These are phyloP conservation scores for Rousettus madagascariensis DNA, from an alignment of 2,797 vertebrate species.

Conservation along the genomic window DNA sequence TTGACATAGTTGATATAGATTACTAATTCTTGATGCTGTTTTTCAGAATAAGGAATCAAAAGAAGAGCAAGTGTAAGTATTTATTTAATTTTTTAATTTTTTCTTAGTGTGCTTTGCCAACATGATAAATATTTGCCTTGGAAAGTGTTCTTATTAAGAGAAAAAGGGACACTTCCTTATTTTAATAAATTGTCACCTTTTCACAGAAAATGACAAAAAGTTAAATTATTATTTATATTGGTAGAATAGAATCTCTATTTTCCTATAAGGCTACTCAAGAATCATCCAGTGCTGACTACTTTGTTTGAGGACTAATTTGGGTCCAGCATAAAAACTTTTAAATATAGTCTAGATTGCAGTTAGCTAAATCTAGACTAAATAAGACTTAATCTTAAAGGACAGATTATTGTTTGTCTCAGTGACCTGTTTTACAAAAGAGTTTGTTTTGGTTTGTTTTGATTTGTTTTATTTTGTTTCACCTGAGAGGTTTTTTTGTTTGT, in stretches of 20 bases:
- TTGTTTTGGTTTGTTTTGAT: neutral
- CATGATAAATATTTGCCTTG: neutral
- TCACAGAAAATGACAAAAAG: neutral
- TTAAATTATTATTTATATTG: constrained; percentile 23
- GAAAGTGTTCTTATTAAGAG: neutral
- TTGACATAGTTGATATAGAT: neutral
- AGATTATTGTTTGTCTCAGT: neutral
- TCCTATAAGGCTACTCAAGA: neutral
- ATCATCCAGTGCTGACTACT: neutral
- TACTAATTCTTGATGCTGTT: constrained; percentile 55
- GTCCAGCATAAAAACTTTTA: constrained; percentile 1
- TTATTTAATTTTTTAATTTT: constrained; percentile 14
- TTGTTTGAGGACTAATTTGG: constrained; percentile 40
- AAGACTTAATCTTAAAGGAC: constrained; percentile 19
- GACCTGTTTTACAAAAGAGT: neutral
- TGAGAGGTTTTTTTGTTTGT: neutral
- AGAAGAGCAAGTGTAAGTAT: constrained; percentile 72
- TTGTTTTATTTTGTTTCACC: neutral
- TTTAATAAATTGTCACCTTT: constrained; percentile 9
- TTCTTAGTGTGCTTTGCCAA: neutral
- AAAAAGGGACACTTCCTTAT: neutral
- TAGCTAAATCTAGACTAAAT: neutral
- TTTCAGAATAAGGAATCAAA: constrained; percentile 76
- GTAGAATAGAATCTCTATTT: constrained; percentile 19
- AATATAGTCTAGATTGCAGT: neutral